Evolutionary conservation across 1,140 invertebrate genomes (phyloP).

Genomic region (Nasonia longicornis): DNA sequence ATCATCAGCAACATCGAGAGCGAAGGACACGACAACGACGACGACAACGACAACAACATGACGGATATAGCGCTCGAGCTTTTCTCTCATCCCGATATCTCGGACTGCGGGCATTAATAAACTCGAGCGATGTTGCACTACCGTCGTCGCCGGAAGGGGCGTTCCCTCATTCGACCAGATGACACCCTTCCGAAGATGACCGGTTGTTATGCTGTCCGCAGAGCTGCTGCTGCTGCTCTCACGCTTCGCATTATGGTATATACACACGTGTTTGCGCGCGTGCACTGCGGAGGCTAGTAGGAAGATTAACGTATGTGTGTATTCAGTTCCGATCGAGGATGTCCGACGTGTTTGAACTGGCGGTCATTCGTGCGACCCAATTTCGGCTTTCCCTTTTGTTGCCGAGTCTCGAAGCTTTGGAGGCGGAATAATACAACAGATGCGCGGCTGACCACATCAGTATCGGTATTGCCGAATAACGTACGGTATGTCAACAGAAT

Average conservation of each 20-base stretch:
- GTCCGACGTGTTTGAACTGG: conserved; percentile 18
- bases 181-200: conserved; percentile 31
- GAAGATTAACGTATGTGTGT: background rate
- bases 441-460: conserved; percentile 3
- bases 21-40: background rate
- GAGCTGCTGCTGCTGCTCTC: conserved; percentile 7
- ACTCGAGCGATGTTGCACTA: background rate
- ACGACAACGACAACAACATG: background rate
- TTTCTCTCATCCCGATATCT: background rate
- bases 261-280: background rate
- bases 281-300: background rate
- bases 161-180: conserved; percentile 38
- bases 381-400: conserved; percentile 9
- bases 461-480: conserved; percentile 14
- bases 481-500: conserved; percentile 10
- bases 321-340: conserved; percentile 1
- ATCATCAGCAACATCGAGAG: background rate
- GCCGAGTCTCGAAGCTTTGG: background rate
- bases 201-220: conserved; percentile 2
- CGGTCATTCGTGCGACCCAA: conserved; percentile 13
- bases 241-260: background rate
- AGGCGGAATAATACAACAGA: background rate
- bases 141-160: conserved; percentile 35
- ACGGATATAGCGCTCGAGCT: background rate
- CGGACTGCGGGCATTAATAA: background rate